phyloP scores from a whole-genome alignment of 2,888 invertebrate genomes.

The Ormyrus pomaceus region DNA sequence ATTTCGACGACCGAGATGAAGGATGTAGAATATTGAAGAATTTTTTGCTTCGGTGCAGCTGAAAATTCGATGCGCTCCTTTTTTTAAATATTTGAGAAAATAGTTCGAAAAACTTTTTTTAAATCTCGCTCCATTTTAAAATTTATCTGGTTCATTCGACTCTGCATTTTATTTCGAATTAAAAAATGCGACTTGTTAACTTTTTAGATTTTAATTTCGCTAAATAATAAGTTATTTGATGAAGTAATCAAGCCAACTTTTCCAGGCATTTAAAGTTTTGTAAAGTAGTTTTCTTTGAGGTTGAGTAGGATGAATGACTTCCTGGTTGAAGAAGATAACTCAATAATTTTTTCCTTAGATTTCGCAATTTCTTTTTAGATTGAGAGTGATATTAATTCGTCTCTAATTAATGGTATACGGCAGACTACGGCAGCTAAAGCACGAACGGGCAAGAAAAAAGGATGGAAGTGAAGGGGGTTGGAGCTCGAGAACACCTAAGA shows the following conservation, averaged over 20 bases:
- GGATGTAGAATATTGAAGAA: too few relatives aligned
- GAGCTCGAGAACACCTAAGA: conserved; percentile 61
- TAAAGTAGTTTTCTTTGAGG: conserved; percentile 24
- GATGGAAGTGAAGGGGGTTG: conserved; percentile 12
- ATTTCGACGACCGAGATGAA: too few relatives aligned
- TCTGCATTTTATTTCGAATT: too few relatives aligned
- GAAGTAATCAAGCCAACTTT: conserved; percentile 3
- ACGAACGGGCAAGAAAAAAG: conserved; percentile 12
- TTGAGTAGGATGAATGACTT: conserved; percentile 40
- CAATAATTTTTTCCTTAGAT: conserved; percentile 33
- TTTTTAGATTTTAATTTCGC: too few relatives aligned
- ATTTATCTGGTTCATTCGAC: too few relatives aligned
- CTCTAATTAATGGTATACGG: conserved; percentile 68
- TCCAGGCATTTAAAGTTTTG: conserved; percentile 38
- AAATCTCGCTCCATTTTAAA: too few relatives aligned
- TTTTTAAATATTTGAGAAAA: too few relatives aligned
- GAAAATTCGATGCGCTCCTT: background rate
- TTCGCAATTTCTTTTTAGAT: conserved; percentile 38
- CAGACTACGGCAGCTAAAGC: conserved; percentile 31
- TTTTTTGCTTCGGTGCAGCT: too few relatives aligned
- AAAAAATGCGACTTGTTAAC: too few relatives aligned
- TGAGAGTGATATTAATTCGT: conserved; percentile 64
- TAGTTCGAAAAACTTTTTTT: too few relatives aligned
- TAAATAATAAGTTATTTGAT: too few relatives aligned
- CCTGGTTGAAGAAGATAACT: conserved; percentile 36